These are phyloP conservation scores for Aphelocoma californica DNA, from an alignment of 2,797 vertebrate genomes.

Conservation along the genomic window DNA sequence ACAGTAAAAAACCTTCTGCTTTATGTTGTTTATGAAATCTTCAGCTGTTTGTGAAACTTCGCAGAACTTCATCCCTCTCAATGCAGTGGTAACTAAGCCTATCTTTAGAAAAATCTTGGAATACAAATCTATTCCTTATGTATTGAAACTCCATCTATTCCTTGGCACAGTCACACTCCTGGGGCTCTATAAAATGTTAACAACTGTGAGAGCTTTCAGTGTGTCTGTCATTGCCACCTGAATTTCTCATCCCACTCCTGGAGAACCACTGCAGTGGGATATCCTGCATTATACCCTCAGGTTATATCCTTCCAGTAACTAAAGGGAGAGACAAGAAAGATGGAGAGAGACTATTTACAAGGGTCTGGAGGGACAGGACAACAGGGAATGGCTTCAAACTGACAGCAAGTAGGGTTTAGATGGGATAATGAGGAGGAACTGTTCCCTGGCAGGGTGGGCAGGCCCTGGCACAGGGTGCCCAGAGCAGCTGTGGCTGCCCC, in stretches of 20 bases:
- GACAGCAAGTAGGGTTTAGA: fast-evolving
- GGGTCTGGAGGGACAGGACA: background rate
- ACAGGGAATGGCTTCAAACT: background rate
- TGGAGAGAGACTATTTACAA: background rate
- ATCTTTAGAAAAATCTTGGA: background rate
- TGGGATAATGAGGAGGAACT: background rate
- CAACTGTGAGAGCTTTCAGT: background rate
- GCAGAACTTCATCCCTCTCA: background rate
- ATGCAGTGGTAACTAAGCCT: background rate
- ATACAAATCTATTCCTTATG: background rate
- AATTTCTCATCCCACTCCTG: background rate
- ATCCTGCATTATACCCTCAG: background rate
- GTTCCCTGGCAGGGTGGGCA: background rate
- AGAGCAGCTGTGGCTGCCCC: background rate
- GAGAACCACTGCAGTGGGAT: background rate
- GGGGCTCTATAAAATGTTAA: background rate
- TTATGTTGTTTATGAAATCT: background rate
- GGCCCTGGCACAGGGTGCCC: background rate
- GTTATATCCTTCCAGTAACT: background rate
- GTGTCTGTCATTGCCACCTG: background rate
- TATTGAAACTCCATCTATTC: background rate
- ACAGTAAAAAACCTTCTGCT: background rate
- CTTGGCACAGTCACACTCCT: background rate
- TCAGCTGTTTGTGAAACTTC: background rate
- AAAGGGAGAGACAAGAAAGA: background rate